Base-by-base conservation (phyloP, 2,888 invertebrate species). In the Steromphala cineraria region DNA sequence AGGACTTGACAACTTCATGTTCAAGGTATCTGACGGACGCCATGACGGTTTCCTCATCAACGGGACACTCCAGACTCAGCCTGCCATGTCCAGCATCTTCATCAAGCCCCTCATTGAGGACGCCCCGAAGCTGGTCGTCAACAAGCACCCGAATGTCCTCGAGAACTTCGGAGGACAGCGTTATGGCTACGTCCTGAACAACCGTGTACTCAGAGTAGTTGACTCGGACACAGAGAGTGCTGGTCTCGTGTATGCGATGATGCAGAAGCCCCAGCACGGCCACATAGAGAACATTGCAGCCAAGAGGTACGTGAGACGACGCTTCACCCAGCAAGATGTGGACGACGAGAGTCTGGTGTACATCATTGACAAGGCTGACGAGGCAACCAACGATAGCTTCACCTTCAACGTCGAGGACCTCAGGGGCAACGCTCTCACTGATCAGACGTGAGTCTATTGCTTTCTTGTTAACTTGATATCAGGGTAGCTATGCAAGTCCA, bases 251-350 rank as follows among this genome's bases (percentile, higher is more conserved):
- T 93, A 92, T 85, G 85, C 88, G 7, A 86, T 93, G 40, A 85
- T 88, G 24, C 87, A 90, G 71, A 87, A 87, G 62, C 92, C 93
- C 7, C 85, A 87, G 74, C 85, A 90, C 81, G 93, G 92, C 7
- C 90, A 91, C 78, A 84, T 93, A 15, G 92, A 92, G 83, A 91
- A 93, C 84, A 87, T 87, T 7, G 88, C 87, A 36, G 89, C 91
- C 10, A 90, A 92, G 81, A 87, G 90, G 24, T 91, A 86, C 71
- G 90, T 93, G 0, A 84, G 90, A 56, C 81, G 90, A 46, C 78
- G 88, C 36, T 93, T 93, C 84, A 91, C 92, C 0, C 93, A 93
- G 86, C 85, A 90, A 78, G 93, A 93, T 83, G 81, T 93, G 21
- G 91, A 93, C 82, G 92, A 92, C 67, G 89, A 89, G 17, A 86